Conservation (phyloP, 2,888 invertebrate species). For the Acleris sparsana region DNA sequence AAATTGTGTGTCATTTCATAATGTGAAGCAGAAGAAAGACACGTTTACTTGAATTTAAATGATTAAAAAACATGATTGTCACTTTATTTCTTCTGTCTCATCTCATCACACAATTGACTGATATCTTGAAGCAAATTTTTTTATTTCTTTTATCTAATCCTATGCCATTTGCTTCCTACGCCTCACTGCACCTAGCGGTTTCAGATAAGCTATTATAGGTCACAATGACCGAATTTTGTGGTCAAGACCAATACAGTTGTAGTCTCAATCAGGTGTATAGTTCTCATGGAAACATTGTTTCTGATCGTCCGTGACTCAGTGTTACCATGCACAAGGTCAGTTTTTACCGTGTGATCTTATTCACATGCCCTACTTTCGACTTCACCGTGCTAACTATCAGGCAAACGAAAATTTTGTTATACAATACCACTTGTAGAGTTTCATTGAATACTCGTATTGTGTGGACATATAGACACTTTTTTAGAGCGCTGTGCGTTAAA, state of each 20-base stretch:
- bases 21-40: too few species aligned
- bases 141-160: too few species aligned
- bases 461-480: too few species aligned
- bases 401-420: conserved; percentile 21
- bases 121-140: too few species aligned
- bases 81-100: too few species aligned
- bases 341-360: conserved; percentile 61
- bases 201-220: neutral
- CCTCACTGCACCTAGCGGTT: conserved; percentile 7
- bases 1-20: too few species aligned
- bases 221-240: conserved; percentile 14
- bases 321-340: conserved; percentile 44
- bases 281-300: neutral
- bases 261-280: neutral
- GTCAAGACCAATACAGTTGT: conserved; percentile 19
- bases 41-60: too few species aligned
- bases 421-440: neutral
- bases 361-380: conserved; percentile 63
- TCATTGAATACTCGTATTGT: too few species aligned
- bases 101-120: too few species aligned
- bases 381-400: conserved; percentile 55
- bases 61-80: too few species aligned
- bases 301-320: conserved; percentile 44
- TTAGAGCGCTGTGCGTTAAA: too few species aligned
- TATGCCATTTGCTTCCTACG: neutral